Evolutionary conservation across 1,140 invertebrate genomes (phyloP), one percentile per base, ranked within the genome.

Genomic region (Mylabris phalerata): DNA sequence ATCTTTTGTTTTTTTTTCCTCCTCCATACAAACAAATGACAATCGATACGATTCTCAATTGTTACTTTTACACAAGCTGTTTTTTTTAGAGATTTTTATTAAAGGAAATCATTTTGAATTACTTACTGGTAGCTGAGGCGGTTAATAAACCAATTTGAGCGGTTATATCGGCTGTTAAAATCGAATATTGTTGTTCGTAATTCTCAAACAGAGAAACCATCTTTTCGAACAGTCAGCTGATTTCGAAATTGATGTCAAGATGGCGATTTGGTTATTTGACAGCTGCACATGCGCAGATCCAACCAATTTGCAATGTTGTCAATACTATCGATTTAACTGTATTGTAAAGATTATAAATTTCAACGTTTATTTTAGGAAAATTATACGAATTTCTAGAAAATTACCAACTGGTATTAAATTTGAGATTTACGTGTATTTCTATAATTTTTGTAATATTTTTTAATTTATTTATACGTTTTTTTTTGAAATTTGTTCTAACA

Each of bases 141-240:
- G 80, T 79, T 52, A 90, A 73, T 65, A 83, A 78, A 32, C 88
- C 85, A 57, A 91, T 89, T 80, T 90, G 87, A 39, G 87, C 84
- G 4, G 89, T 92, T 55, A 91, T 87, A 75, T 90, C 88, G 32
- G 89, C 89, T 69, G 87, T 89, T 57, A 90, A 78, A 61, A 87
- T 78, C 38, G 88, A 87, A 76, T 90, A 91, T 75, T 91, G 88
- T 74, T 92, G 88, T 71, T 92, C 89, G 67, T 90, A 91, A 58
- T 85, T 87, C 67, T 89, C 86, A 68, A 90, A 84, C 67, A 91
- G 78, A 32, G 85, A 83, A 73, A 80, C 82, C 85, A 87, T 87
- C 65, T 64, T 32, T 32, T 32, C 32, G 7, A 32, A 32, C 32
- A 32, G 19, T 19, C 19, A 19, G 19, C 59, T 60, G 48, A 38